Conservation (phyloP, 1,140 invertebrate species). For the Papilio machaon region DNA sequence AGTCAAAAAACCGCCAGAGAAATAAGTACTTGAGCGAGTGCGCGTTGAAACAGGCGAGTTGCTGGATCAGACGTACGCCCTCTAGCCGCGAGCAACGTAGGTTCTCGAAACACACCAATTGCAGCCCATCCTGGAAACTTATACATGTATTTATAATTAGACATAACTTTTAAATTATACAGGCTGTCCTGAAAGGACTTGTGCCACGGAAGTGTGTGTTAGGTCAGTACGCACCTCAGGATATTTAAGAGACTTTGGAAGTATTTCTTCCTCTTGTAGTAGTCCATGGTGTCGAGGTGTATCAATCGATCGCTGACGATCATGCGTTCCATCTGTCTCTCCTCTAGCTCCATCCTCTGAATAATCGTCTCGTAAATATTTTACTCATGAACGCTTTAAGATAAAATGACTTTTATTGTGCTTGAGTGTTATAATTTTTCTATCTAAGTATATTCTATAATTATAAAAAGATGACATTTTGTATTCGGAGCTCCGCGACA, state of each 20-base stretch:
- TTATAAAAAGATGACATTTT: too few species aligned
- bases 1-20: constrained; percentile 68
- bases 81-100: constrained; percentile 63
- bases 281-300: constrained; percentile 60
- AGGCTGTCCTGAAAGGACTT: too few species aligned
- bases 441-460: too few species aligned
- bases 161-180: not conserved
- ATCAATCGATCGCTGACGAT: constrained; percentile 64
- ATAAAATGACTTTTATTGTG: too few species aligned
- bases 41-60: constrained; percentile 64
- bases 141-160: not conserved
- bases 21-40: constrained; percentile 70
- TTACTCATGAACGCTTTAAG: too few species aligned
- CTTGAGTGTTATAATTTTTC: too few species aligned
- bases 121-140: constrained; percentile 66
- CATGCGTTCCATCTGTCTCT: constrained; percentile 62
- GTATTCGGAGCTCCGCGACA: too few species aligned
- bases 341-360: constrained; percentile 62
- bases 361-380: constrained; percentile 22
- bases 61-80: constrained; percentile 62
- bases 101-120: constrained; percentile 71
- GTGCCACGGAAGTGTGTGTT: too few species aligned
- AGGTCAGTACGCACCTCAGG: constrained; percentile 45
- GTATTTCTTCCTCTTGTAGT: constrained; percentile 63
- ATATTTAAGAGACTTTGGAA: constrained; percentile 59